Percentiles rank a stretch among this genome's conserved stretches.
These are phyloP conservation scores for Protomyctophum bolini DNA, from an alignment of 2,113 vertebrate species.

Conservation along the genomic window DNA sequence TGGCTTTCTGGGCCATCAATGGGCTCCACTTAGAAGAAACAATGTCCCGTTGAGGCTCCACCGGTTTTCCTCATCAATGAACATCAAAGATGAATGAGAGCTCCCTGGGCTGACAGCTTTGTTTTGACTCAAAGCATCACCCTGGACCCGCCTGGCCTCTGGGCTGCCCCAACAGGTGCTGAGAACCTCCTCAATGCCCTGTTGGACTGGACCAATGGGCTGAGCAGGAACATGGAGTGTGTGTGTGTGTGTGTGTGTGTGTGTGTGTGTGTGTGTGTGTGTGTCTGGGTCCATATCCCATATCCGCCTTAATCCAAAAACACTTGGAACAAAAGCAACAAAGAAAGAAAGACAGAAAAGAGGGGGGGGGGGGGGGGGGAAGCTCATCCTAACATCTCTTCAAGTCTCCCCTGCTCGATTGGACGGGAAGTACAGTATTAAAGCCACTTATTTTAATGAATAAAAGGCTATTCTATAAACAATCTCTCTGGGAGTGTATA, in stretches of 20 bases:
- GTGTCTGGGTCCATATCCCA: conserved; percentile 60
- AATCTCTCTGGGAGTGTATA: too few species aligned
- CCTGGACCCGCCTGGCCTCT: conserved; percentile 58
- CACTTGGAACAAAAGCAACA: conserved; percentile 65
- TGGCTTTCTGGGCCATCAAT: conserved; percentile 79
- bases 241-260: background rate
- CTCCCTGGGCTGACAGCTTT: conserved; percentile 75
- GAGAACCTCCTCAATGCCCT: conserved; percentile 59
- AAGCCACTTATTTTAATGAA: too few species aligned
- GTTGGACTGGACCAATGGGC: conserved; percentile 62
- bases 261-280: conserved; percentile 5
- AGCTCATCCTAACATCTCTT: conserved; percentile 50
- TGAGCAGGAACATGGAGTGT: conserved; percentile 32
- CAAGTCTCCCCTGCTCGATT: conserved; percentile 52
- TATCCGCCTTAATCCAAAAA: conserved; percentile 73
- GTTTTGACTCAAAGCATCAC: conserved; percentile 69
- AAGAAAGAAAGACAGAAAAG: too few species aligned
- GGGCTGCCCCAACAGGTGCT: conserved; percentile 74
- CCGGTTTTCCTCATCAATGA: conserved; percentile 78
- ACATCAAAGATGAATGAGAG: conserved; percentile 80
- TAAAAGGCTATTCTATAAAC: too few species aligned
- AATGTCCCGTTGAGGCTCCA: conserved; percentile 78
- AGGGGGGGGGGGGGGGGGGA: too few species aligned
- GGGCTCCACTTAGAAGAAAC: conserved; percentile 77
- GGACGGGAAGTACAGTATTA: conserved; percentile 52